These are phyloP conservation scores for Apoda limacodes DNA, from an alignment of 2,888 invertebrate genomes.

Conservation along the genomic window DNA sequence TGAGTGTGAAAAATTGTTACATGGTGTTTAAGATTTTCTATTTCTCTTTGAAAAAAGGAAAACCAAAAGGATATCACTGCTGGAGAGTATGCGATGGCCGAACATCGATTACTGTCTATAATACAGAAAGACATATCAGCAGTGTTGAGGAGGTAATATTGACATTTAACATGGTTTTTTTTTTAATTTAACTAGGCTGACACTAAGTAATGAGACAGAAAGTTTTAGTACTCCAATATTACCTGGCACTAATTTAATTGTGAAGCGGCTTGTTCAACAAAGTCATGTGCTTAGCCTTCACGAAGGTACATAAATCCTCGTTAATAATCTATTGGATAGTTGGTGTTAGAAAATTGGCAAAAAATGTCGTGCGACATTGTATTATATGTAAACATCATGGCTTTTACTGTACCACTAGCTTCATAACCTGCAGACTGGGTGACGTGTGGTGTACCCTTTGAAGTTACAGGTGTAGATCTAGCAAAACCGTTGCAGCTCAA, in stretches of 20 bases:
- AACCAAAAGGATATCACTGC: no score
- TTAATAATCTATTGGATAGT: conserved; percentile 7
- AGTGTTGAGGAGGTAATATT: no score
- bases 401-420: not conserved
- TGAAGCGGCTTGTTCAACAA: not conserved
- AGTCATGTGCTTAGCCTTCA: not conserved
- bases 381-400: conserved; percentile 3
- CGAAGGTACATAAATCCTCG: not conserved
- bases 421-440: conserved; percentile 4
- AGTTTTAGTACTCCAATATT: no score
- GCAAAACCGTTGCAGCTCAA: conserved; percentile 6
- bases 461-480: conserved; percentile 10
- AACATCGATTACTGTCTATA: no score
- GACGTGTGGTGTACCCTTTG: not conserved
- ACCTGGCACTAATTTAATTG: not conserved
- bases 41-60: no score
- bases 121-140: no score
- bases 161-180: no score
- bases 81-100: no score
- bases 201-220: no score
- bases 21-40: no score
- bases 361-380: conserved; percentile 2
- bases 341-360: conserved; percentile 3
- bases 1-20: no score
- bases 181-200: no score